Conservation (phyloP, 2,888 invertebrate genomes). For the Drosophila heteroneura region DNA sequence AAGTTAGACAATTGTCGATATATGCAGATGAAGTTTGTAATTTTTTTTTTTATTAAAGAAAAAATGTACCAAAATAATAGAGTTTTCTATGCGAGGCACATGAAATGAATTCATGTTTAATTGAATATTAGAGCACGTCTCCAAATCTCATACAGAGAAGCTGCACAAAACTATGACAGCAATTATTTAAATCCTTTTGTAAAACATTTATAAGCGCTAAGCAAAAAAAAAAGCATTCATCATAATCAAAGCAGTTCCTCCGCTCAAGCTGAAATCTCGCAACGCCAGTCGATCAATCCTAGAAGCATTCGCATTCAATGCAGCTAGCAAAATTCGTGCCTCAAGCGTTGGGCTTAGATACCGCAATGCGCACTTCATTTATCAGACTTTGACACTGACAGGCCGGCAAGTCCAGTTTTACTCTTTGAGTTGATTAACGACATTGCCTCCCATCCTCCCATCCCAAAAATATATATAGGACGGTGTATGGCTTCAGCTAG, state of each 20-base stretch:
- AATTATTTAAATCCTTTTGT: conserved; percentile 12
- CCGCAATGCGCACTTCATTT: conserved; percentile 61
- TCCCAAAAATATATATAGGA: conserved; percentile 4
- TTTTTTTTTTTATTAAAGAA: background rate
- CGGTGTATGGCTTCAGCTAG: conserved; percentile 25
- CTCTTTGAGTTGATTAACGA: conserved; percentile 73
- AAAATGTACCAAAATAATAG: background rate
- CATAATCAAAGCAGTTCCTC: conserved; percentile 29
- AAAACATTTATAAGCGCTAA: background rate
- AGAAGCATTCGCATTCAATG: conserved; percentile 6
- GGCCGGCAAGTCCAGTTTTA: conserved; percentile 58
- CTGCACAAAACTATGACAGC: background rate
- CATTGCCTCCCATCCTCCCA: conserved; percentile 6
- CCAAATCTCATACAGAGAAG: background rate
- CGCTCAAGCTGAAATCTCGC: conserved; percentile 10
- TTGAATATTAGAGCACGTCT: background rate
- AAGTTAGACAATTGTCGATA: background rate
- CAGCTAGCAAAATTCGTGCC: conserved; percentile 3
- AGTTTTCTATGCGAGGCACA: background rate
- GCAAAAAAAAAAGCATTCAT: conserved; percentile 5
- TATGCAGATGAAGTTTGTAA: background rate
- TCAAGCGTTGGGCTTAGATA: conserved; percentile 22
- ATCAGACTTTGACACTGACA: conserved; percentile 78
- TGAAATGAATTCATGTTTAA: background rate
- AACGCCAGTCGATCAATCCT: conserved; percentile 18